Evolutionary conservation across 1,140 invertebrate species (phyloP), one percentile per base, ranked within the genome.

Genomic region (Nephila pilipes): DNA sequence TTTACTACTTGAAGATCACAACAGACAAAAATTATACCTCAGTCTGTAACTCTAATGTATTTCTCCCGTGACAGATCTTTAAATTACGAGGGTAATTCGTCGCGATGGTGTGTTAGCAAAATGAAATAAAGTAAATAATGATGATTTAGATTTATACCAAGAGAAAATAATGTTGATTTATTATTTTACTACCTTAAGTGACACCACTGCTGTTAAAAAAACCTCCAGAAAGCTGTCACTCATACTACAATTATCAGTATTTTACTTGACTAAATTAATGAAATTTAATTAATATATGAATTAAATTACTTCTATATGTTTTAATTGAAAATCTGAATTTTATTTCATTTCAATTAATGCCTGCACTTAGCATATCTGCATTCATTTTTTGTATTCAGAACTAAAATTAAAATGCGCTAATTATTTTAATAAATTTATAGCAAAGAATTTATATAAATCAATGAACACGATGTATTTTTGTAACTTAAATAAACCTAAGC

Each of bases 111-210:
- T 75, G 29, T 32, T 32, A 32, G 29, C 3, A 18, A 75, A 36
- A 75, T 75, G 2, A 36, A 75, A 36, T 36, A 4, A 75, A 32
- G 20, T 36, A 75, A 36, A 18, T 22, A 60, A 60, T 2, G 18
- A 14, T 75, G 29, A 75, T 14, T 75, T 75, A 32, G 69, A 36
- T 75, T 29, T 36, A 75, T 75, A 5, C 6, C 46, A 10, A 36
- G 3, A 75, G 29, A 75, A 75, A 75, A 75, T 36, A 75, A 29
- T 65, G 22, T 75, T 75, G 69, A 32, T 36, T 75, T 75, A 75
- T 75, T 32, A 16, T 29, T 75, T 32, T 75, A 75, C 6, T 32
- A 75, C 5, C 14, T 36, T 32, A 6, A 75, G 69, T 32, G 18
- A 25, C 63, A 65, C 25, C 63, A 25, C 10, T 25, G 2, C 22